A percentile compares a stretch with the other conserved stretches of the same genome.
phyloP scores from a whole-genome alignment of 2,888 invertebrate species.

The Phytoseiulus persimilis region DNA sequence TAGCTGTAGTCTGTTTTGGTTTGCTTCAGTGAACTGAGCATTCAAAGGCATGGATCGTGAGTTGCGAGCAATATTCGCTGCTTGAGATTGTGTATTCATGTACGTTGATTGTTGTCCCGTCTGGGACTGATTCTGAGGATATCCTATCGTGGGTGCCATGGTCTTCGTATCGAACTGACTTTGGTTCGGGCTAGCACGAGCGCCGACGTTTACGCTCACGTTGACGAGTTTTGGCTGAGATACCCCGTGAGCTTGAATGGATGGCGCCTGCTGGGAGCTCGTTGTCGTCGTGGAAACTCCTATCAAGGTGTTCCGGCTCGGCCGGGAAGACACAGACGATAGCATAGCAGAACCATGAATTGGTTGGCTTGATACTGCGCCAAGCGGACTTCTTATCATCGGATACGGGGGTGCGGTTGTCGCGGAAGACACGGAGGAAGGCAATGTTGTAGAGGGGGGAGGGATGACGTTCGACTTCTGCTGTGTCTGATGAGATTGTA shows the following conservation, averaged over 20 bases:
- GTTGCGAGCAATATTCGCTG: neutral
- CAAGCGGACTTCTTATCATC: neutral
- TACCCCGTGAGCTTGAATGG: neutral
- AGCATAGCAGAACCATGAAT: neutral
- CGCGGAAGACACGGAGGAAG: neutral
- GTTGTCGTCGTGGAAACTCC: neutral
- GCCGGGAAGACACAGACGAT: neutral
- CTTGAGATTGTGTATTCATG: neutral
- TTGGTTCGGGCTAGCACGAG: neutral
- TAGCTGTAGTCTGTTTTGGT: neutral
- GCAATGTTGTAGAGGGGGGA: neutral
- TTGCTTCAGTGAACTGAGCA: neutral
- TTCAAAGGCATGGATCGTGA: neutral
- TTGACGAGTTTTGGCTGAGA: neutral
- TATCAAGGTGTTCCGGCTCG: neutral
- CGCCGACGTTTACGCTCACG: neutral
- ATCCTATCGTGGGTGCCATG: neutral
- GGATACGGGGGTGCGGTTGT: neutral
- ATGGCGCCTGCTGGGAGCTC: neutral
- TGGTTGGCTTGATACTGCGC: neutral
- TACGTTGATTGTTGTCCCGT: neutral
- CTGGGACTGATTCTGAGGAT: neutral
- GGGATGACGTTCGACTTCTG: neutral
- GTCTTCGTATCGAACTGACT: neutral
- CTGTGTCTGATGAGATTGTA: neutral